These are phyloP conservation scores for Anarhynchus alexandrinus DNA, from an alignment of 2,113 vertebrate species.

Conservation along the genomic window DNA sequence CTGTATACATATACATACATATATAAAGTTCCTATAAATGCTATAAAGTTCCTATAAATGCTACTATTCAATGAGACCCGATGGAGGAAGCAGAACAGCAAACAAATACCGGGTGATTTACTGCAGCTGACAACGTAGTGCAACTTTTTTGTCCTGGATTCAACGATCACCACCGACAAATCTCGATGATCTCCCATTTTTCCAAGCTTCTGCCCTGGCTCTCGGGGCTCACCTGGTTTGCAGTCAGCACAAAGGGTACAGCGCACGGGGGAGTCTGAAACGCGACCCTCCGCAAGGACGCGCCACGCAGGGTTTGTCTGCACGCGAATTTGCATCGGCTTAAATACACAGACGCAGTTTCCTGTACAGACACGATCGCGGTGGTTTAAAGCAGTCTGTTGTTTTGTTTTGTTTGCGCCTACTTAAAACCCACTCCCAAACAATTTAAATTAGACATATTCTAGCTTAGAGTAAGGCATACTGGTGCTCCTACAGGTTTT, in stretches of 20 bases:
- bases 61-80: background rate
- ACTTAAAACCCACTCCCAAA: background rate
- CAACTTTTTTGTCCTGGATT: background rate
- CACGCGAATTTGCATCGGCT: accelerated
- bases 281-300: background rate
- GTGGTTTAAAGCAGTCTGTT: background rate
- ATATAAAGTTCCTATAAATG: background rate
- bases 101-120: accelerated
- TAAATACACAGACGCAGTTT: background rate
- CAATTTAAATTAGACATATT: background rate
- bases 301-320: background rate
- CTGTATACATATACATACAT: too few relatives aligned
- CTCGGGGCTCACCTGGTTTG: background rate
- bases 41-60: background rate
- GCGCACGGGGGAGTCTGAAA: background rate
- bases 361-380: background rate
- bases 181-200: background rate
- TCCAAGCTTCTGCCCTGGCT: background rate
- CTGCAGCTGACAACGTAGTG: background rate
- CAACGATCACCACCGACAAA: background rate
- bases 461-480: background rate
- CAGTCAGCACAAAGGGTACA: background rate
- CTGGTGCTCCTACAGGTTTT: background rate
- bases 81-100: background rate
- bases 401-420: background rate